These are phyloP conservation scores for Poeciliopsis infans DNA, from an alignment of 2,797 vertebrate genomes.

Conservation along the genomic window DNA sequence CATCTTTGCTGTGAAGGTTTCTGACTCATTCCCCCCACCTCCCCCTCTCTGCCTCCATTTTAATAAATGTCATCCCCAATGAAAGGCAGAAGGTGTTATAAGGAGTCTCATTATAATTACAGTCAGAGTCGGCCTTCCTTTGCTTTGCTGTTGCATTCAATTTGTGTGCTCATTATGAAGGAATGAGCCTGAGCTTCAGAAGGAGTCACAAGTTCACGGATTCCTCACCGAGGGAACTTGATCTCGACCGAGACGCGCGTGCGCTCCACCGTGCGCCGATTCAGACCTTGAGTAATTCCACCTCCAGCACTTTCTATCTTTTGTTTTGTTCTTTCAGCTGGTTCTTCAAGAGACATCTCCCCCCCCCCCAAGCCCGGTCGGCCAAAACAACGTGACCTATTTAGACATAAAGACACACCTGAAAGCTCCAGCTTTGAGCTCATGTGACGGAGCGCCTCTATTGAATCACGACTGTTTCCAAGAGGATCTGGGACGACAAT, in stretches of 20 bases:
- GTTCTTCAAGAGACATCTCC: slow-evolving; percentile 55
- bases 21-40: background rate
- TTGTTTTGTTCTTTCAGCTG: slow-evolving; percentile 65
- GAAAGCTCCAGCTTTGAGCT: slow-evolving; percentile 64
- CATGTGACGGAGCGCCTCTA: slow-evolving; percentile 38
- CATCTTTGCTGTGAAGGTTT: slow-evolving; percentile 41
- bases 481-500: slow-evolving; percentile 38
- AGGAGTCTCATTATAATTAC: slow-evolving; percentile 17
- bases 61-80: background rate
- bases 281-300: slow-evolving; percentile 42
- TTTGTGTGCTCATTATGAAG: slow-evolving; percentile 12
- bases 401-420: slow-evolving; percentile 70
- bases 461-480: slow-evolving; percentile 22
- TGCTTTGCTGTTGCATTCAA: background rate
- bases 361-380: slow-evolving; percentile 48
- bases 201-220: slow-evolving; percentile 23
- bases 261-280: slow-evolving; percentile 8
- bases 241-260: slow-evolving; percentile 30
- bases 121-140: background rate
- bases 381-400: slow-evolving; percentile 61
- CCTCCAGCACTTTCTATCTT: slow-evolving; percentile 69
- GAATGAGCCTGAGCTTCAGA: slow-evolving; percentile 6
- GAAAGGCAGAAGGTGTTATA: background rate
- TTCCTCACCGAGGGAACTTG: slow-evolving; percentile 35
- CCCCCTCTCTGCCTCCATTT: background rate